These are phyloP conservation scores for Microcebus jonahi DNA, from an alignment of 2,113 vertebrate genomes.

Conservation along the genomic window DNA sequence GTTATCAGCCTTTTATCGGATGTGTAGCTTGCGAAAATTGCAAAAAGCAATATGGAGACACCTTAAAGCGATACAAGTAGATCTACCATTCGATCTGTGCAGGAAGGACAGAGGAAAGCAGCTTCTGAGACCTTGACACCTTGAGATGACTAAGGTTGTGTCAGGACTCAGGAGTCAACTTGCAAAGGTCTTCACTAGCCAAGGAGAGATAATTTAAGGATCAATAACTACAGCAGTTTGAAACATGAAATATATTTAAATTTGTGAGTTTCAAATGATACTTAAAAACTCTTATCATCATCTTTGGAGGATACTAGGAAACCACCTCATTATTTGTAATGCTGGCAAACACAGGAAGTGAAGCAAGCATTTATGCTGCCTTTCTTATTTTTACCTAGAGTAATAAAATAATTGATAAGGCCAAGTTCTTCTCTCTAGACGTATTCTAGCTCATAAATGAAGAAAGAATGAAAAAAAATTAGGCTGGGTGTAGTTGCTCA, in stretches of 20 bases:
- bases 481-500: too few species aligned
- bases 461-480: background rate
- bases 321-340: conserved; percentile 1
- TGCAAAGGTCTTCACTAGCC: background rate
- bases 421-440: background rate
- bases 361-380: background rate
- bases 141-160: background rate
- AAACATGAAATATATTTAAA: background rate
- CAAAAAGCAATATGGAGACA: too few species aligned
- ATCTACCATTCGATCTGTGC: background rate
- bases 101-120: background rate
- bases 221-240: background rate
- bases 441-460: background rate
- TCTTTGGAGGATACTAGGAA: background rate
- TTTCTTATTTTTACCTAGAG: background rate
- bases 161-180: background rate
- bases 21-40: too few species aligned
- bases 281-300: background rate
- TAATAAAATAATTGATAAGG: background rate
- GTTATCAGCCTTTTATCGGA: too few species aligned
- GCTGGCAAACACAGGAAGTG: background rate
- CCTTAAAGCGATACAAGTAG: too few species aligned
- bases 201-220: background rate
- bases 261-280: conserved; percentile 31
- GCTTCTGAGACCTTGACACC: background rate